Evolutionary conservation across 2,888 invertebrate species (phyloP).

Genomic region (Tanytarsus gracilentus): DNA sequence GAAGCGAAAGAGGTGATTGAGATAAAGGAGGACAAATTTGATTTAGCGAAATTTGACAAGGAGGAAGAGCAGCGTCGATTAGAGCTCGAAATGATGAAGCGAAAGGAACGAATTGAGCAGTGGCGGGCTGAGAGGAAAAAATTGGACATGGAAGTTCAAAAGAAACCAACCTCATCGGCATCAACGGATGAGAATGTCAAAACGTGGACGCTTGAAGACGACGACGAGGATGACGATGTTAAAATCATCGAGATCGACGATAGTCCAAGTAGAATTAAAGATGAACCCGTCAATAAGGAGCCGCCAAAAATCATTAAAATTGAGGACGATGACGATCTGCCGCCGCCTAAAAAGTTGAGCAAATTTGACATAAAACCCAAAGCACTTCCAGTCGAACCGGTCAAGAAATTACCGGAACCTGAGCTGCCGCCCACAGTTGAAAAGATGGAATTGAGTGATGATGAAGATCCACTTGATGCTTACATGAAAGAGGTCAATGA

Average conservation of each 20-base stretch:
- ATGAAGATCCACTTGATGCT: constrained; percentile 93
- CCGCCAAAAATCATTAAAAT: constrained; percentile 40
- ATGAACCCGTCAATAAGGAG: background rate
- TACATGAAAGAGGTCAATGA: constrained; percentile 82
- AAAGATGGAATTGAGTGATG: constrained; percentile 55
- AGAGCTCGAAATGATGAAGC: constrained; percentile 91
- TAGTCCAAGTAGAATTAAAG: constrained; percentile 16
- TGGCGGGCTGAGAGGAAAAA: constrained; percentile 92
- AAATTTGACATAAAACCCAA: constrained; percentile 36
- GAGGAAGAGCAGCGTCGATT: constrained; percentile 84
- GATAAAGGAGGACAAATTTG: constrained; percentile 46
- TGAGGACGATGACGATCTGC: constrained; percentile 38
- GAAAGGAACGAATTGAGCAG: constrained; percentile 88
- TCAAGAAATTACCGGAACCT: constrained; percentile 34
- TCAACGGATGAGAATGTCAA: constrained; percentile 58
- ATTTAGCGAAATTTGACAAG: constrained; percentile 51
- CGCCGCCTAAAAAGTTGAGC: constrained; percentile 34
- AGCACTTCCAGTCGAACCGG: constrained; percentile 38
- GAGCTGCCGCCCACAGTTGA: constrained; percentile 41
- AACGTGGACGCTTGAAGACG: constrained; percentile 94
- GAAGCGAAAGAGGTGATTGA: constrained; percentile 22
- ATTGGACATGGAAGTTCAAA: constrained; percentile 70
- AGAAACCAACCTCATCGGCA: constrained; percentile 59
- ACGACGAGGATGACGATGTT: constrained; percentile 75
- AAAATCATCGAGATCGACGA: constrained; percentile 33